Conservation (phyloP, 2,113 vertebrate genomes). For the Taurulus bubalis region DNA sequence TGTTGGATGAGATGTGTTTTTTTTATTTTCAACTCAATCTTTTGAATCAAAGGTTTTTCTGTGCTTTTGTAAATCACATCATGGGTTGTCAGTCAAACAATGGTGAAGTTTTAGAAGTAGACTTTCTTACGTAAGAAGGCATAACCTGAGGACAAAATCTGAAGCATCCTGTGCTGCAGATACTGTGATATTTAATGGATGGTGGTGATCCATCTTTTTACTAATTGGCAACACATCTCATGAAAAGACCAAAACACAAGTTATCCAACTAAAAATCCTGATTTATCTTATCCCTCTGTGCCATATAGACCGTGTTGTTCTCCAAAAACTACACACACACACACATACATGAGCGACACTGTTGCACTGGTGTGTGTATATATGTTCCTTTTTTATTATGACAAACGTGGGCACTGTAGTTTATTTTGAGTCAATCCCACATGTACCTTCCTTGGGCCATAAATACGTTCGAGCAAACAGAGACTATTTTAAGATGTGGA, state of each 20-base stretch:
- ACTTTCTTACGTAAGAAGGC: background rate
- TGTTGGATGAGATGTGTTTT: constrained; percentile 6
- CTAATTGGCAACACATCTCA: background rate
- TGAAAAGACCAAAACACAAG: background rate
- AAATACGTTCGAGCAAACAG: accelerated
- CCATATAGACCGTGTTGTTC: background rate
- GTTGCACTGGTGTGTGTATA: background rate
- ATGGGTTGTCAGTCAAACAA: background rate
- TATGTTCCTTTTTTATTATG: background rate
- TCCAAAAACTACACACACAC: background rate
- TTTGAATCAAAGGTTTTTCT: background rate
- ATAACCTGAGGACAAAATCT: background rate
- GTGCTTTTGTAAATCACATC: background rate
- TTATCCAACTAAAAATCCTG: background rate
- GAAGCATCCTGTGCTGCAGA: background rate
- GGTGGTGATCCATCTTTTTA: background rate
- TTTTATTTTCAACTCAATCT: background rate
- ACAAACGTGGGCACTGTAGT: background rate
- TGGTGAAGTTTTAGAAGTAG: constrained; percentile 3
- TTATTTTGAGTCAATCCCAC: background rate
- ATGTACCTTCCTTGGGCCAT: background rate
- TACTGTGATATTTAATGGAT: background rate
- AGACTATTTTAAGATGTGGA: too few species aligned
- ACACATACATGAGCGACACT: too few species aligned
- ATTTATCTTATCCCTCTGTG: background rate